A percentile compares a stretch with the other conserved stretches of the same genome.
Evolutionary conservation across 2,888 invertebrate genomes (phyloP).

Genomic region (Proisotoma minuta): DNA sequence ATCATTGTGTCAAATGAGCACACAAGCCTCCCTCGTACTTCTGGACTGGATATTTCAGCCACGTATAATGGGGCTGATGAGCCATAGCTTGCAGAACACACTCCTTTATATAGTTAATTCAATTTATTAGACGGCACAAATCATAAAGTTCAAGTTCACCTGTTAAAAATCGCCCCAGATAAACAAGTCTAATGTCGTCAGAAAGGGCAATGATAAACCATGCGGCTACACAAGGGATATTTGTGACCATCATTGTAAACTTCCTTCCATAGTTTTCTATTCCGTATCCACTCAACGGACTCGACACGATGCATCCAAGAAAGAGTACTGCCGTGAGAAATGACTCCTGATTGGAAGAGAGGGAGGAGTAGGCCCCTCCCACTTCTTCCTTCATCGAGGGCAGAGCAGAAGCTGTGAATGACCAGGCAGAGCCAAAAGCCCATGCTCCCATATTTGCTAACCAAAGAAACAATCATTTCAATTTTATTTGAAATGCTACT

Average conservation of each 20-base stretch:
- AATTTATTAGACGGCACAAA: too few relatives aligned
- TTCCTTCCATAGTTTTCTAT: not conserved
- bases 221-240: not conserved
- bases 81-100: conserved; percentile 3
- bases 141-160: not conserved
- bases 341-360: not conserved
- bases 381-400: not conserved
- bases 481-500: not conserved
- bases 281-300: not conserved
- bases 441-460: conserved; percentile 1
- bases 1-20: not conserved
- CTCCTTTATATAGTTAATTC: not conserved
- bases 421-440: not conserved
- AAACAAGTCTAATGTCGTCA: not conserved
- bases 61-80: not conserved
- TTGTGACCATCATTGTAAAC: not conserved
- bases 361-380: too few relatives aligned
- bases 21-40: not conserved
- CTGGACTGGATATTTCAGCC: not conserved
- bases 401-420: not conserved
- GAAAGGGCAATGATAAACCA: not conserved
- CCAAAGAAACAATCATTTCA: not conserved
- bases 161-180: not conserved
- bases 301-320: not conserved
- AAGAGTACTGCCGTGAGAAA: not conserved